Base-by-base conservation (phyloP, 1,140 invertebrate species). In the Agraylea sexmaculata region DNA sequence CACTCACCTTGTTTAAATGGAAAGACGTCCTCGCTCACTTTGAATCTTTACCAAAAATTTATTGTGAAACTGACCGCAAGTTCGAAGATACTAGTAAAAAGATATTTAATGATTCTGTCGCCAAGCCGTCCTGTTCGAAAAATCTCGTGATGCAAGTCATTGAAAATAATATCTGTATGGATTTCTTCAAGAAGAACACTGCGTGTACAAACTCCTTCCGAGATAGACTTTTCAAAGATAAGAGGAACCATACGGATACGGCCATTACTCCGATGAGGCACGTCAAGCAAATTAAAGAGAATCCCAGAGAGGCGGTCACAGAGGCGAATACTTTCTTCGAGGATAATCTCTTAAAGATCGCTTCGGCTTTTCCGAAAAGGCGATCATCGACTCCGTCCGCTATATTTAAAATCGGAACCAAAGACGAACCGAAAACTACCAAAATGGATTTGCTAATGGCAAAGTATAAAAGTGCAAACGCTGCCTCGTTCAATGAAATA, bases 381-480 rank as follows among this genome's bases (percentile, higher is more conserved):
- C 45, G 62, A 1, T 56, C 54, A 32, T 65, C 62, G 0, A 64
- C 63, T 0, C 62, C 60, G 0, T 54, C 53, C 0, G 51, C 53
- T 11, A 13, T 50, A 10, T 46, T 43, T 17, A 49, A 49, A 33
- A 43, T 40, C 4, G 36, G 34, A 8, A 12, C 18, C 3, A 42
- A 38, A 37, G 42, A 48, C n/a, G 29, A 38, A 13, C 2, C 25
- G n/a, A 17, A 19, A 27, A 17, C 4, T 17, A 32, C 41, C 1
- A 42, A 42, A 28, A 28, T 12, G 2, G 10, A 27, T n/a, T 28
- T 20, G 2, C 16, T 42, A 6, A 29, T 37, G 31, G 15, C 41
- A 7, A 38, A 32, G 12, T 37, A 16, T 29, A 43, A 17, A 35
- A 38, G 30, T n/a, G 29, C 25, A 12, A 13, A 20, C 12, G 21